Evolutionary conservation across 2,888 invertebrate species (phyloP), one percentile per base, ranked within the genome.

Genomic region (Hermaeophaga mercurialis): DNA sequence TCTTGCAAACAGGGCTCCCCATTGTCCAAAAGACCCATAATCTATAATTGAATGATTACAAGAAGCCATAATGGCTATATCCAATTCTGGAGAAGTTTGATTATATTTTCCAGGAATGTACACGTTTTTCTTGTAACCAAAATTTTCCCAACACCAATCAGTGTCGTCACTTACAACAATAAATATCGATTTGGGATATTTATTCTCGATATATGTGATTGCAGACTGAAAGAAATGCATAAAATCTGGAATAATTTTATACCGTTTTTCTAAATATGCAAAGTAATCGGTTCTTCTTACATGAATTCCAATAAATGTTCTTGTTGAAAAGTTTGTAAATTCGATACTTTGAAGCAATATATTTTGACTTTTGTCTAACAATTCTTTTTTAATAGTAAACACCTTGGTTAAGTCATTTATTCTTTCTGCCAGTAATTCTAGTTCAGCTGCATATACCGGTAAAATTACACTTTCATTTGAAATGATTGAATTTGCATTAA

Each of bases 261-360:
- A 73, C 62, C 81, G 82, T 54, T 80, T 75, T 79, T 80, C 80
- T 15, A 84, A 71, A 68, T 82, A 83, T 6, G 60, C 77, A 24
- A 80, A 75, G 68, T 83, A 84, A 70, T 84, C 84, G 1, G 83
- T 83, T 52, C 84, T 74, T 43, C 84, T 73, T 5, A 84, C 80
- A 62, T 84, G 84, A 33, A 84, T 77, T 43, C 82, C 82, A 11
- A 84, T 79, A 63, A 78, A 83, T 9, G 77, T 76, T 11, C 46
- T 15, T 4, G 33, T 19, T 33, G 41, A 8, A n/a, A 14, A 19
- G n/a, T 50, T 50, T 33, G 43, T 5, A 22, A 11, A 64, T 64
- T 15, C 53, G 19, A 59, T 56, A 17, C 61, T 62, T 28, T 33
- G n/a, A 14, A 50, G 58, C 39, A 63, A 41, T 28, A 61, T 53